Evolutionary conservation across 2,113 vertebrate genomes (phyloP).

Genomic region (Silurus glanis): DNA sequence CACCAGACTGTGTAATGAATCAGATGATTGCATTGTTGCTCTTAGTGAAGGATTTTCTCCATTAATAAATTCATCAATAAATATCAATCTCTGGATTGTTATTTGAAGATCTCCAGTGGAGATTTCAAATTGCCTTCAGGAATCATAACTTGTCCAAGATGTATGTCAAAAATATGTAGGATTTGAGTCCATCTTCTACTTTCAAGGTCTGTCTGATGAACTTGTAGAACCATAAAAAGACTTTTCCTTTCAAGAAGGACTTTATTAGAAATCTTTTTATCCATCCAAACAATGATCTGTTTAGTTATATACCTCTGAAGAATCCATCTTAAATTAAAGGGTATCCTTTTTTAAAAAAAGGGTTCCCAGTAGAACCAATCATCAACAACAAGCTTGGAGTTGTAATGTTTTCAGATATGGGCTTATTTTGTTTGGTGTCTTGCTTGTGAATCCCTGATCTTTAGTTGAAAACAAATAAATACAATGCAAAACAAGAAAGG

Average conservation of each 20-base stretch:
- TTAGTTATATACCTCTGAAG: not conserved
- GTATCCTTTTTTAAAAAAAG: not conserved
- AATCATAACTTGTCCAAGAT: not conserved
- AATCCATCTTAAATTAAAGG: not conserved
- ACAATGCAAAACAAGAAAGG: not conserved
- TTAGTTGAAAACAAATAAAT: not conserved
- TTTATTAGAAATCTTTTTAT: not conserved
- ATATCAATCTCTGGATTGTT: not conserved
- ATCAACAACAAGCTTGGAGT: not conserved
- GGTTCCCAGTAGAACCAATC: not conserved
- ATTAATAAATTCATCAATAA: not conserved
- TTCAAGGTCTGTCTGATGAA: not conserved
- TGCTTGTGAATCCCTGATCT: not conserved
- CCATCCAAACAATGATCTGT: not conserved
- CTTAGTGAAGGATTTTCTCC: not conserved
- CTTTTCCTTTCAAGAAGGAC: not conserved
- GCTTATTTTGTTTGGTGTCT: not conserved
- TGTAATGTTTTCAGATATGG: not conserved
- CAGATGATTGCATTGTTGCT: not conserved
- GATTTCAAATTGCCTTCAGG: not conserved
- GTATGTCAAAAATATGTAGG: not conserved
- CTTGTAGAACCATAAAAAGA: not conserved
- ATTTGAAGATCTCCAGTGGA: too few relatives aligned
- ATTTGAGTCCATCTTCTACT: too few relatives aligned
- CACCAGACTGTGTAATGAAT: not conserved